Evolutionary conservation across 2,888 invertebrate species (phyloP).

Genomic region (Limnephilus marmoratus): DNA sequence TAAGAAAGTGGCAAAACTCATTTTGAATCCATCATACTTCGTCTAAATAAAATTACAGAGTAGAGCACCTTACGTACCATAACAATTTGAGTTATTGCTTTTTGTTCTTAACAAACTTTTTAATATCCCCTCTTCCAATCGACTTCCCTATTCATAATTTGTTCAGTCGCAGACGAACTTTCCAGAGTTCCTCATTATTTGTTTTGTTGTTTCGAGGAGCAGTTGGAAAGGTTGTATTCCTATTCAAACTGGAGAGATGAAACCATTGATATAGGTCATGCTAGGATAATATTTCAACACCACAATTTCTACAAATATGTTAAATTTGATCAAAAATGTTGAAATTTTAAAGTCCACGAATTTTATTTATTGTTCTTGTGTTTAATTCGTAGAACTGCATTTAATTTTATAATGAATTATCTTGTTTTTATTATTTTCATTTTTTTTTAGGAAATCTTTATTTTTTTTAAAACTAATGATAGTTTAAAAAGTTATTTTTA

Average conservation of each 20-base stretch:
- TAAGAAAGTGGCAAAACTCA: not conserved
- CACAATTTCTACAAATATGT: no score
- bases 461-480: no score
- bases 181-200: slow-evolving; percentile 46
- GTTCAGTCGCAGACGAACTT: slow-evolving; percentile 35
- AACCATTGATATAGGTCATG: not conserved
- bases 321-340: no score
- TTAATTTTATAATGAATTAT: no score
- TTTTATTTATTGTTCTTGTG: no score
- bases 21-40: not conserved
- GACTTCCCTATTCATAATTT: slow-evolving; percentile 24
- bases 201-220: slow-evolving; percentile 50
- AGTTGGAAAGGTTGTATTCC: not conserved
- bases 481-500: no score
- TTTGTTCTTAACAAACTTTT: not conserved
- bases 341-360: no score
- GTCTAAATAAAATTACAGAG: not conserved
- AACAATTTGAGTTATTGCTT: slow-evolving; percentile 9
- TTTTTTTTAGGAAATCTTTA: no score
- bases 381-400: no score
- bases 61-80: not conserved
- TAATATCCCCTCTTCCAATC: slow-evolving; percentile 16
- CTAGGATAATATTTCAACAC: not conserved
- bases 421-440: no score
- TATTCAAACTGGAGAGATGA: not conserved